These are phyloP conservation scores for Candoia aspera DNA, from an alignment of 2,113 vertebrate species.

Conservation along the genomic window DNA sequence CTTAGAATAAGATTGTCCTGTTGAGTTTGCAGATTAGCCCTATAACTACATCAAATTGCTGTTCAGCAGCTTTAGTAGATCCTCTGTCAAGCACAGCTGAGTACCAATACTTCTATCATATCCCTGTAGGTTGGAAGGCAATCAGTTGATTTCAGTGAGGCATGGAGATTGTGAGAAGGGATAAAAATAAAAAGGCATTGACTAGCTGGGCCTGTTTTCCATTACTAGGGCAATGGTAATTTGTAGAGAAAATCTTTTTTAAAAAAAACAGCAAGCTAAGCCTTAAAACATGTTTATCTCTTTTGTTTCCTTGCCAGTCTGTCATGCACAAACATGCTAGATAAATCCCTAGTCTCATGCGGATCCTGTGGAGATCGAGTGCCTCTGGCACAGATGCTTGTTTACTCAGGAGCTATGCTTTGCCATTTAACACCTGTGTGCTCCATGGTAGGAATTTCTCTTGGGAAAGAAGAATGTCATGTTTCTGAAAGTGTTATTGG, in stretches of 20 bases:
- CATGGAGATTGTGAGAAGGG: not conserved
- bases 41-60: not conserved
- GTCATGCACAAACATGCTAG: slow-evolving; percentile 14
- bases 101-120: not conserved
- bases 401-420: slow-evolving; percentile 22
- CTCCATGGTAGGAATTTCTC: slow-evolving; percentile 9
- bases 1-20: not conserved
- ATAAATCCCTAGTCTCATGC: slow-evolving; percentile 3
- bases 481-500: slow-evolving; percentile 12
- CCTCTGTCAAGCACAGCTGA: not conserved
- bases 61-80: not conserved
- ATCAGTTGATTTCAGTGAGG: not conserved
- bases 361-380: slow-evolving; percentile 16
- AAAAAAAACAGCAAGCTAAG: not conserved
- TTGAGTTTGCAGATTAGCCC: not conserved
- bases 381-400: slow-evolving; percentile 15
- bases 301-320: not conserved
- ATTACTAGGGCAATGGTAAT: not conserved
- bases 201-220: not conserved
- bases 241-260: not conserved
- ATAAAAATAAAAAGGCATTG: not conserved
- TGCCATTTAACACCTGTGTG: slow-evolving; percentile 21
- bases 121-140: not conserved
- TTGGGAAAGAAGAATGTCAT: not conserved
- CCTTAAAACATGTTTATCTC: slow-evolving; percentile 10